Base-by-base conservation (phyloP, 1,140 invertebrate species). In the Bombus terrestris region DNA sequence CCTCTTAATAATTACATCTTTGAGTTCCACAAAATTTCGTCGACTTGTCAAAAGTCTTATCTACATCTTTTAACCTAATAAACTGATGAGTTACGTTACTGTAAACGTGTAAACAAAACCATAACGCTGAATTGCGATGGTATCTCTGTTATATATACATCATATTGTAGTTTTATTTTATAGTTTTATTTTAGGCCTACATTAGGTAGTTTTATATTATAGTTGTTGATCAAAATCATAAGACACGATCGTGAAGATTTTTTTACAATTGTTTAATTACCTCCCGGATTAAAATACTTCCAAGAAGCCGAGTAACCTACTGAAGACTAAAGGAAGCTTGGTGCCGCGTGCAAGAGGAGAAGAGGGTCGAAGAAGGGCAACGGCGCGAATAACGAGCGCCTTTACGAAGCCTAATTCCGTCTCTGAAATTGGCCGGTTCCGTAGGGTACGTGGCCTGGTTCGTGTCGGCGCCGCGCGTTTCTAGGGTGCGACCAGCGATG, bases 221-320 rank as follows among this genome's bases (percentile, higher is more conserved):
- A 8, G 18, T 22, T 8, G 18, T 53, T 22, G 59, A 10, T n/a
- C 12, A n/a, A n/a, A 62, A n/a, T n/a, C 28, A n/a, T 62, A 13
- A 13, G 28, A 13, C 12, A n/a, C 28, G 59, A 62, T 4, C 28
- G 57, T 12, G 3, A 28, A 62, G 12, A n/a, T n/a, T 13, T n/a
- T 13, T 12, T 5, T 8, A 25, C 9, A 68, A 37, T 68, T 37
- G 15, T 68, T 9, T 22, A 37, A 68, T 37, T 68, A 10, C 2
- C 32, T 9, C 0, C 1, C 32, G 18, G 32, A 35, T 68, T 9
- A 73, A 73, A 41, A 73, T 73, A 41, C 39, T 47, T 53, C 18
- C 28, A 47, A 18, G 73, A 53, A 74, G 47, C 41, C n/a, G 28
- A 74, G 43, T 74, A 74, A 74, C 73, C 73, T 74, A 74, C n/a